Evolutionary conservation across 2,113 vertebrate genomes (phyloP).

Genomic region (Puntigrus tetrazona): DNA sequence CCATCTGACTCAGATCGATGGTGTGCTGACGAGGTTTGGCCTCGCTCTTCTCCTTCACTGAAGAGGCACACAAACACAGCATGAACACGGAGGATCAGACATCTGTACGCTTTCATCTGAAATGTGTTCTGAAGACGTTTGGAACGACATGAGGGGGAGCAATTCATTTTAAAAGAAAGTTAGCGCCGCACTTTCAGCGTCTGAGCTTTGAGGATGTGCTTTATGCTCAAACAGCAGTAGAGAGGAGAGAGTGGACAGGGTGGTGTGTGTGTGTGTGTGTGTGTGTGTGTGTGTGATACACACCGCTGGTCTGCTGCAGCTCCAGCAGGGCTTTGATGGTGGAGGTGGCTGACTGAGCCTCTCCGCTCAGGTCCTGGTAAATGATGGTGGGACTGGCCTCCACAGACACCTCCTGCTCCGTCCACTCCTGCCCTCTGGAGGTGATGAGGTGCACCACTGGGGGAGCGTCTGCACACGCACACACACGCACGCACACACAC

Average conservation of each 20-base stretch:
- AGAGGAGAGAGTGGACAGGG: too few relatives aligned
- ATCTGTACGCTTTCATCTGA: too few relatives aligned
- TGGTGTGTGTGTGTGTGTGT: too few relatives aligned
- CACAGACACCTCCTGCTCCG: slow-evolving; percentile 92
- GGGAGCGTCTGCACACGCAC: slow-evolving; percentile 88
- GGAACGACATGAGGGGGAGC: too few relatives aligned
- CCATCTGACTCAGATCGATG: slow-evolving; percentile 98
- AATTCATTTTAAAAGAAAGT: too few relatives aligned
- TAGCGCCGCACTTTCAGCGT: too few relatives aligned
- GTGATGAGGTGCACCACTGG: slow-evolving; percentile 91
- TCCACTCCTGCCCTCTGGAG: slow-evolving; percentile 93
- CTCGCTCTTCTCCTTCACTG: slow-evolving; percentile 91
- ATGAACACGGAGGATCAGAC: too few relatives aligned
- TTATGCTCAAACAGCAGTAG: too few relatives aligned
- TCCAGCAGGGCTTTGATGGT: slow-evolving; percentile 97
- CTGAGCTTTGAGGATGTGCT: too few relatives aligned
- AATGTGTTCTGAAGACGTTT: too few relatives aligned
- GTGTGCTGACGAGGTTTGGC: slow-evolving; percentile 88
- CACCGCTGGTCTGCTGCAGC: slow-evolving; percentile 94
- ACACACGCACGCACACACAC: too few relatives aligned
- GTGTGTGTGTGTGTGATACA: too few relatives aligned
- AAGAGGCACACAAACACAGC: background rate
- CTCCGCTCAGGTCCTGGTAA: slow-evolving; percentile 90
- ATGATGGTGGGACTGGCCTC: slow-evolving; percentile 93
- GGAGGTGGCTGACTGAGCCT: slow-evolving; percentile 94